A percentile compares a stretch with the other conserved stretches of the same genome.
These are phyloP conservation scores for Leptopilina myrica DNA, from an alignment of 2,888 invertebrate genomes.

Conservation along the genomic window DNA sequence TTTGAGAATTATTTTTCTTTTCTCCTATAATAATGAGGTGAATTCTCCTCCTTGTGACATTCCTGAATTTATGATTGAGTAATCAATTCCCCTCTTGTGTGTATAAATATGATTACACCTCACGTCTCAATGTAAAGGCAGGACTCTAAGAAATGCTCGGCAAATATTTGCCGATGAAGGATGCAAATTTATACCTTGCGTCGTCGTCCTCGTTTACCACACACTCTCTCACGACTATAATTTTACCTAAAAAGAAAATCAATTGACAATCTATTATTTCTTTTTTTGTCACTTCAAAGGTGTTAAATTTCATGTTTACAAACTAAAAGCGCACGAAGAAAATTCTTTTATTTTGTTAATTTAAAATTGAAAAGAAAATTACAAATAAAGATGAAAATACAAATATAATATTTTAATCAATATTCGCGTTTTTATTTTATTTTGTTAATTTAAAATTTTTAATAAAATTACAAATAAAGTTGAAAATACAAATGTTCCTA, in stretches of 20 bases:
- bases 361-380: too few species aligned
- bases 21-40: not conserved
- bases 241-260: not conserved
- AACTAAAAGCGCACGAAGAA: too few species aligned
- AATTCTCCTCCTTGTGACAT: not conserved
- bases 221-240: not conserved
- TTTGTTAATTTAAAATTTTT: too few species aligned
- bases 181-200: conserved; percentile 8
- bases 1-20: not conserved
- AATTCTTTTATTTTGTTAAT: too few species aligned
- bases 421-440: too few species aligned
- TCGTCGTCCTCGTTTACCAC: not conserved
- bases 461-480: too few species aligned
- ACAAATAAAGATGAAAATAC: too few species aligned
- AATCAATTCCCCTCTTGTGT: not conserved
- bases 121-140: not conserved
- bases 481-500: too few species aligned
- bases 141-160: not conserved
- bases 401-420: too few species aligned
- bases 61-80: conserved; percentile 30
- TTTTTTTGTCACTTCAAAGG: too few species aligned
- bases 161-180: not conserved
- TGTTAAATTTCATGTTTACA: too few species aligned
- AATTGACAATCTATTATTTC: too few species aligned
- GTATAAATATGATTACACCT: not conserved